Base-by-base conservation (phyloP, 2,888 invertebrate species). In the Dastarcus helophoroides region DNA sequence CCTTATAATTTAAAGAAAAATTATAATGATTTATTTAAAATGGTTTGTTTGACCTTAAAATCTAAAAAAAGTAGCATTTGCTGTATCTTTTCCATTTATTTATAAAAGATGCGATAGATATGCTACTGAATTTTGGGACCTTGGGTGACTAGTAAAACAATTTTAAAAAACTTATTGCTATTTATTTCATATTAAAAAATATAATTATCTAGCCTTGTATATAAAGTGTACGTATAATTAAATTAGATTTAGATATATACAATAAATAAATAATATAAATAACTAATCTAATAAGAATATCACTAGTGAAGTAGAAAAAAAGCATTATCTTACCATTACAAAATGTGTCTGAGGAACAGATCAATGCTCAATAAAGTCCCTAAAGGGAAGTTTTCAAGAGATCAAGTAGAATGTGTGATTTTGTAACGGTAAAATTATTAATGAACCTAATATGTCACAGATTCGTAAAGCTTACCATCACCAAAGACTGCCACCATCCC, bases 401-500 rank as follows among this genome's bases (percentile, higher is more conserved):
- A 14, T 6, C 6, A 7, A 17, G 6, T 7, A 17, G 19, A 17
- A 17, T 6, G n/a, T 7, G 6, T 17, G 25, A 31, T 41, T 48
- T 51, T 47, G 52, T 48, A 45, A 50, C 46, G 48, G 51, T 46
- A 49, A 51, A 49, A 46, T 31, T 8, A 23, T 6, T 23, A 23
- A 33, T 17, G 29, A 26, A 30, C 38, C 38, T 41, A 38, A 27
- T 36, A 35, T 28, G 32, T 38, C 37, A 27, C 28, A 36, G 27
- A 34, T 34, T 23, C 9, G 21, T 25, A 35, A 46, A 47, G 47
- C 44, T 43, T 31, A 32, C 53, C 53, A 45, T 39, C 56, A 54
- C 52, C 54, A 41, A 22, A 46, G 44, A 35, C 56, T 49, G 41
- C 44, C 56, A 55, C 56, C 56, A 35, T 35, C 54, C 54, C 56